A percentile compares a stretch with the other conserved stretches of the same genome.
Conservation (phyloP, 2,888 invertebrate genomes). For the Melipona bicolor region DNA sequence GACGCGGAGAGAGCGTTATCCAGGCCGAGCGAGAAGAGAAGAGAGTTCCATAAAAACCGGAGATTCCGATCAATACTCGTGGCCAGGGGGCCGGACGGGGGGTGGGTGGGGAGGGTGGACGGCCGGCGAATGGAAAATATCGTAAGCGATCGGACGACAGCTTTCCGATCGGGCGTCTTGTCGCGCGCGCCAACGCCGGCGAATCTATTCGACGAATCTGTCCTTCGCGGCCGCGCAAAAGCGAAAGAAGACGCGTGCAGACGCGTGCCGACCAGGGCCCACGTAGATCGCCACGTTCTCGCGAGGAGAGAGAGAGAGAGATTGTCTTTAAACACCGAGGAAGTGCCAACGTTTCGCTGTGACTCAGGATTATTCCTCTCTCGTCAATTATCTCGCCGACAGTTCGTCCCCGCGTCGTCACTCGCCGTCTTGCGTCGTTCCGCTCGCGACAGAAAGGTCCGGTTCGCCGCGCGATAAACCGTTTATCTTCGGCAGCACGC, state of each 20-base stretch:
- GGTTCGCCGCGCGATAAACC: constrained; percentile 72
- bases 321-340: constrained; percentile 59
- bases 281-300: constrained; percentile 28
- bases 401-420: constrained; percentile 36
- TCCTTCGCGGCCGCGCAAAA: constrained; percentile 21
- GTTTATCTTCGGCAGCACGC: constrained; percentile 79
- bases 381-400: constrained; percentile 69
- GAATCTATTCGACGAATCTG: constrained; percentile 42
- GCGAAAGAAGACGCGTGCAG: constrained; percentile 41
- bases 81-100: neutral
- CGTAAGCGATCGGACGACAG: constrained; percentile 46
- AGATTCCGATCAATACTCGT: constrained; percentile 33
- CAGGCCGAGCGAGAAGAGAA: constrained; percentile 6
- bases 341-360: constrained; percentile 59
- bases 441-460: constrained; percentile 58
- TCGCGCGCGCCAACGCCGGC: constrained; percentile 6
- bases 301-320: neutral
- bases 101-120: neutral
- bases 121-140: constrained; percentile 28
- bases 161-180: constrained; percentile 45
- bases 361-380: constrained; percentile 72
- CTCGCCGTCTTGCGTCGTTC: constrained; percentile 70
- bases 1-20: constrained; percentile 1
- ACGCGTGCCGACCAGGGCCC: neutral
- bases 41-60: constrained; percentile 30